Evolutionary conservation across 2,888 invertebrate species (phyloP).

Genomic region (Luperina nickerlii): DNA sequence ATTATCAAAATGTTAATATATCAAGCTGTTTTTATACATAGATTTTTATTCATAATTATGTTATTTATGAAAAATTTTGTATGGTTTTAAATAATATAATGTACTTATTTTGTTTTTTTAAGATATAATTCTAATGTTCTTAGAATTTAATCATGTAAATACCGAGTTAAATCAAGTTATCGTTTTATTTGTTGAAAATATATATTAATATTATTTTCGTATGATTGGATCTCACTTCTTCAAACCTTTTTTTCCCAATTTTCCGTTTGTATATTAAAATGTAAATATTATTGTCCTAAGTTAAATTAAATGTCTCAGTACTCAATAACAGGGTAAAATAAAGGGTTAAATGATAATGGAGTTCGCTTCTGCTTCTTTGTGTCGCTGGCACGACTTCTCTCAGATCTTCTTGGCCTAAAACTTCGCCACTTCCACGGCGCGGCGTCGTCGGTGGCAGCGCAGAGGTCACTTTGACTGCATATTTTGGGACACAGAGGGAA

Average conservation of each 20-base stretch:
- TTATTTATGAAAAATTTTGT: slow-evolving; percentile 24
- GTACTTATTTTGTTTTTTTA: slow-evolving; percentile 30
- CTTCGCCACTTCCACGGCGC: no score
- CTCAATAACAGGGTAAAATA: neutral
- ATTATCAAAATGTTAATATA: slow-evolving; percentile 14
- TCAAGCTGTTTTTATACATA: slow-evolving; percentile 9
- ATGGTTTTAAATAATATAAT: neutral
- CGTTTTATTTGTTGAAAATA: slow-evolving; percentile 47
- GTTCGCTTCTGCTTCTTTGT: neutral
- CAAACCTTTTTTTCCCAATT: slow-evolving; percentile 1
- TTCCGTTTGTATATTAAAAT: neutral
- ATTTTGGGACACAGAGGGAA: no score
- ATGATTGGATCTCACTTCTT: slow-evolving; percentile 23
- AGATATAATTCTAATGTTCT: slow-evolving; percentile 22
- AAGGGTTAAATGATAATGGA: neutral
- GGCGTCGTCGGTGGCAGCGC: no score
- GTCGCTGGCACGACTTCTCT: neutral
- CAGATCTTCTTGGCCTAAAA: no score
- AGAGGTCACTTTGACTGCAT: no score
- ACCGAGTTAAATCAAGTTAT: slow-evolving; percentile 16
- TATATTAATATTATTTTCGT: slow-evolving; percentile 40
- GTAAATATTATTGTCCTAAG: neutral
- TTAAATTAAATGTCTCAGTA: slow-evolving; percentile 1
- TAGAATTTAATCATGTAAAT: slow-evolving; percentile 39
- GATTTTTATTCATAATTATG: slow-evolving; percentile 10